These are phyloP conservation scores for Pectinophora gossypiella DNA, from an alignment of 1,140 invertebrate species.

Conservation along the genomic window DNA sequence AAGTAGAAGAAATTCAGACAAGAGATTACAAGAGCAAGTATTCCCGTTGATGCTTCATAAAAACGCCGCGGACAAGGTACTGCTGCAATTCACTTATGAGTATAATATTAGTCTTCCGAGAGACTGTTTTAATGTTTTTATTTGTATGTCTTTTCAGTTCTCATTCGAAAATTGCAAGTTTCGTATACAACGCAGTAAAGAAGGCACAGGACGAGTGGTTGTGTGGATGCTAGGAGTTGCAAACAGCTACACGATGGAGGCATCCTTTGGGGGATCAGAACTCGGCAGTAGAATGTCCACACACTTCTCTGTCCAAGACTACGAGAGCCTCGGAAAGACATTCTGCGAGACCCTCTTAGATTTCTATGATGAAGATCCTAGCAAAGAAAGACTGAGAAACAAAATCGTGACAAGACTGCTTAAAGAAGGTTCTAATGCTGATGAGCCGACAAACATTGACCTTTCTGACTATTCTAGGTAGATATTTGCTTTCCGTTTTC, in stretches of 20 bases:
- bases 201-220: slow-evolving; percentile 94
- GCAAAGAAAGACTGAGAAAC: slow-evolving; percentile 86
- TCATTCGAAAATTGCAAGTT: slow-evolving; percentile 96
- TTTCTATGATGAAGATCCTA: slow-evolving; percentile 91
- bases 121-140: no score
- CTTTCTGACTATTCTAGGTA: slow-evolving; percentile 92
- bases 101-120: no score
- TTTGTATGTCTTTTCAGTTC: slow-evolving; percentile 82
- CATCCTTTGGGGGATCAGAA: slow-evolving; percentile 92
- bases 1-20: slow-evolving; percentile 86
- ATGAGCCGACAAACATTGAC: slow-evolving; percentile 90
- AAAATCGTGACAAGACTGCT: slow-evolving; percentile 87
- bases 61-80: slow-evolving; percentile 93
- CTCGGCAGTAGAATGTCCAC: slow-evolving; percentile 86
- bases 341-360: slow-evolving; percentile 95
- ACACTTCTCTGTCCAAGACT: slow-evolving; percentile 89
- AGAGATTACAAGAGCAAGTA: slow-evolving; percentile 89
- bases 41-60: slow-evolving; percentile 95
- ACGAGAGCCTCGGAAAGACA: slow-evolving; percentile 83
- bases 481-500: not conserved
- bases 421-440: slow-evolving; percentile 90
- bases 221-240: slow-evolving; percentile 96
- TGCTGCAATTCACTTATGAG: not conserved
- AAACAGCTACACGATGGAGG: slow-evolving; percentile 96
- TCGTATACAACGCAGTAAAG: slow-evolving; percentile 92